Percentiles rank a stretch among this genome's conserved stretches.
phyloP scores from a whole-genome alignment of 1,140 invertebrate species.

The Gryllus bimaculatus region DNA sequence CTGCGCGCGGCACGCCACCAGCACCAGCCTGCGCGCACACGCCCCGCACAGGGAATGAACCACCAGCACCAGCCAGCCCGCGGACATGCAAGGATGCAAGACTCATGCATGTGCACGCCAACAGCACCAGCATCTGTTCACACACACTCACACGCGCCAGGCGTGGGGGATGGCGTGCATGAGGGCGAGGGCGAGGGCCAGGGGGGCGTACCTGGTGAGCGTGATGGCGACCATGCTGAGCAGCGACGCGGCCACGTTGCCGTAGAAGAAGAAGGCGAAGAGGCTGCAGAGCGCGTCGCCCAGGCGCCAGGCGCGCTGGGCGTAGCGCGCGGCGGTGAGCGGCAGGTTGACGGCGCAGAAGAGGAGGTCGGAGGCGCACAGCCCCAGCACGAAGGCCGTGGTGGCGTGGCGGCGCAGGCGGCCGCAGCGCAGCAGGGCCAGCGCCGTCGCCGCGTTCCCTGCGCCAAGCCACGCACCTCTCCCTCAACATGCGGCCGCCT shows the following conservation, averaged over 20 bases:
- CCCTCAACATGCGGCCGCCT: too few relatives aligned
- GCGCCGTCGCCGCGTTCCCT: constrained; percentile 73
- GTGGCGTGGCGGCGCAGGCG: constrained; percentile 72
- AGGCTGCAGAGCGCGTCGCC: constrained; percentile 67
- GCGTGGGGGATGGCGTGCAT: too few relatives aligned
- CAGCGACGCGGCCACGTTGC: constrained; percentile 76
- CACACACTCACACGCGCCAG: too few relatives aligned
- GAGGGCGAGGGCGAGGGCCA: too few relatives aligned
- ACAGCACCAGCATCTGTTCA: too few relatives aligned
- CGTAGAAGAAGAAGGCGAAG: constrained; percentile 83
- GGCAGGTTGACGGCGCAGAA: constrained; percentile 79
- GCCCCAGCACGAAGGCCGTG: constrained; percentile 76
- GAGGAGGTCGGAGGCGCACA: constrained; percentile 74
- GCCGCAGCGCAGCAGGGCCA: constrained; percentile 62
- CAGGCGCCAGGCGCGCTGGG: constrained; percentile 71
- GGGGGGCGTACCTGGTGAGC: constrained; percentile 60
- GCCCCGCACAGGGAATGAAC: too few relatives aligned
- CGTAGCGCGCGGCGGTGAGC: constrained; percentile 69
- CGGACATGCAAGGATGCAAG: too few relatives aligned
- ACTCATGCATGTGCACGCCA: too few relatives aligned
- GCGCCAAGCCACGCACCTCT: constrained; percentile 21
- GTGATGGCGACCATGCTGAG: constrained; percentile 85
- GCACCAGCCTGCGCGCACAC: constrained; percentile 53
- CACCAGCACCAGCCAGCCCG: too few relatives aligned
- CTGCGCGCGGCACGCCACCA: constrained; percentile 65